phyloP scores from a whole-genome alignment of 2,797 vertebrate genomes.

The Gallinago solitaria region DNA sequence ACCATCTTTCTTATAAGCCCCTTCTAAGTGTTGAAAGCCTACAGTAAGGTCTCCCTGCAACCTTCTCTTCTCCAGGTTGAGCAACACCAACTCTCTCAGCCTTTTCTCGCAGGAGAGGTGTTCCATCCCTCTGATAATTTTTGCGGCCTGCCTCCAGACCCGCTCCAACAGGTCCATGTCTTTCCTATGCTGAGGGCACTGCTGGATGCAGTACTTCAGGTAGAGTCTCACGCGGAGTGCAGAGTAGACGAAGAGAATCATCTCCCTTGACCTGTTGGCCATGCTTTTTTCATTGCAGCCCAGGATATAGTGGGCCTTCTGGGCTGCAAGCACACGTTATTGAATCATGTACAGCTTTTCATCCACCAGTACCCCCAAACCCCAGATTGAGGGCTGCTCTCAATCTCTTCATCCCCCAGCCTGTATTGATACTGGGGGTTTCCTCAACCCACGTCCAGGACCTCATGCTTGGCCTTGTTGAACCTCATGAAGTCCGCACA shows the following conservation, averaged over 20 bases:
- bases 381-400: background rate
- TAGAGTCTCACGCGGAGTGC: background rate
- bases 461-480: background rate
- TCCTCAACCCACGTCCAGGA: no score
- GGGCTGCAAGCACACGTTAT: background rate
- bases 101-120: background rate
- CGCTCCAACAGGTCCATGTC: background rate
- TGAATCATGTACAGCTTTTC: background rate
- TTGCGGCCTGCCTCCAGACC: background rate
- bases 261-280: background rate
- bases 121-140: background rate
- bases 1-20: background rate
- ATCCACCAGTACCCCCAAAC: no score
- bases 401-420: background rate
- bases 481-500: background rate
- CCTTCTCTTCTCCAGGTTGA: background rate
- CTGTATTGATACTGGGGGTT: background rate
- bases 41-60: background rate
- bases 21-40: background rate
- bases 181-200: background rate
- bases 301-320: background rate
- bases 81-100: background rate
- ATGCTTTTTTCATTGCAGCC: background rate
- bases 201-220: background rate
- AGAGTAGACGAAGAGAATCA: background rate